These are phyloP conservation scores for Zonitis immaculata DNA, from an alignment of 2,888 invertebrate species.

Conservation along the genomic window DNA sequence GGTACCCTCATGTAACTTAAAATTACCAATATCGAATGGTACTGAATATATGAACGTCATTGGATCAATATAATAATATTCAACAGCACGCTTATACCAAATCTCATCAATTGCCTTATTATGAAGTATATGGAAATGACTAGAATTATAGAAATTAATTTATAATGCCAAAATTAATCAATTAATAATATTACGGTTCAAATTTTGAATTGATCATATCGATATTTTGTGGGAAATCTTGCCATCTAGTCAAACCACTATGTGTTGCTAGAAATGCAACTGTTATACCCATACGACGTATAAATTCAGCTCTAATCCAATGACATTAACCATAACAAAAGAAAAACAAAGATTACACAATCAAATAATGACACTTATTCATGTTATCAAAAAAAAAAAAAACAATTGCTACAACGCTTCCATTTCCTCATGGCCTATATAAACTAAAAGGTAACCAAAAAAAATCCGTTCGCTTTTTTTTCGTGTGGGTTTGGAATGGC, in stretches of 20 bases:
- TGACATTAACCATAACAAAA: no score
- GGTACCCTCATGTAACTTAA: no score
- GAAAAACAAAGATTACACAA: no score
- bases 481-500: no score
- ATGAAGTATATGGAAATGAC: constrained; percentile 70
- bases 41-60: constrained; percentile 80
- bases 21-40: constrained; percentile 60
- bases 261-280: constrained; percentile 86
- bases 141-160: constrained; percentile 39
- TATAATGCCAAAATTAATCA: not conserved
- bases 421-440: no score
- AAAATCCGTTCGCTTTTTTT: no score
- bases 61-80: constrained; percentile 73
- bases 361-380: no score
- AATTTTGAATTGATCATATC: constrained; percentile 42
- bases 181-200: constrained; percentile 30
- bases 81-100: constrained; percentile 85
- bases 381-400: no score
- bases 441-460: no score
- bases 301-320: constrained; percentile 11
- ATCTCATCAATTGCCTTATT: constrained; percentile 79
- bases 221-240: constrained; percentile 63
- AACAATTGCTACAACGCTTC: no score
- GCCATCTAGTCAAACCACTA: constrained; percentile 87
- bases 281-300: constrained; percentile 51